Evolutionary conservation across 2,888 invertebrate genomes (phyloP).

Genomic region (Thymelicus lineola): DNA sequence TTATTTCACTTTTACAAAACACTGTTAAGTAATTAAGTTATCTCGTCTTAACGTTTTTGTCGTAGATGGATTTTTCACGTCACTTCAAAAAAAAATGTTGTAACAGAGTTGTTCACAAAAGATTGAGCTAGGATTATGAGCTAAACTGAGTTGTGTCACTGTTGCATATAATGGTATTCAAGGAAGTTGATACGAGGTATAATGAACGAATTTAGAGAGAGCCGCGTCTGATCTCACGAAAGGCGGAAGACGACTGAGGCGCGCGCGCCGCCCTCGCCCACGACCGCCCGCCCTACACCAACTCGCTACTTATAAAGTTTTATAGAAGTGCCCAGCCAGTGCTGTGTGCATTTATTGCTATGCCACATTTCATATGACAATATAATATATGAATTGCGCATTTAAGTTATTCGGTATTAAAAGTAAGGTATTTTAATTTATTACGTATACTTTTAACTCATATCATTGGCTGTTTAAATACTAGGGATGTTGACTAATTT

Average conservation of each 20-base stretch:
- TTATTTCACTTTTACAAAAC: not conserved
- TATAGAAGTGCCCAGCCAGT: conserved; percentile 58
- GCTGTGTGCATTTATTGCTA: not conserved
- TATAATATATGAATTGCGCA: too few species aligned
- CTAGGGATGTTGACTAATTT: too few species aligned
- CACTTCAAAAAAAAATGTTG: too few species aligned
- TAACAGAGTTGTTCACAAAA: not conserved
- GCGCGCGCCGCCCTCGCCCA: conserved; percentile 70
- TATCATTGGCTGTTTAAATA: too few species aligned
- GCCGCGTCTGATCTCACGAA: conserved; percentile 47
- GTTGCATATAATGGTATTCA: not conserved
- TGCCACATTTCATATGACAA: not conserved
- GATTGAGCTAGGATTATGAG: not conserved
- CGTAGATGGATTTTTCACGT: not conserved
- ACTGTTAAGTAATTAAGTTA: conserved; percentile 4
- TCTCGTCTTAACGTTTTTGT: not conserved
- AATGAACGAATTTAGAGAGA: conserved; percentile 41
- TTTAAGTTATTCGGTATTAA: too few species aligned
- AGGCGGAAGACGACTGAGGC: conserved; percentile 65
- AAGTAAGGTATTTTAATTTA: too few species aligned
- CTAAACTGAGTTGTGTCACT: not conserved
- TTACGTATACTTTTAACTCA: too few species aligned
- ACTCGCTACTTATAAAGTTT: conserved; percentile 50
- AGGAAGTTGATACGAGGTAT: conserved; percentile 31
- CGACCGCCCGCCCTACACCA: conserved; percentile 62